Conservation (phyloP, 1,140 invertebrate species). For the Lepeophtheirus salmonis region DNA sequence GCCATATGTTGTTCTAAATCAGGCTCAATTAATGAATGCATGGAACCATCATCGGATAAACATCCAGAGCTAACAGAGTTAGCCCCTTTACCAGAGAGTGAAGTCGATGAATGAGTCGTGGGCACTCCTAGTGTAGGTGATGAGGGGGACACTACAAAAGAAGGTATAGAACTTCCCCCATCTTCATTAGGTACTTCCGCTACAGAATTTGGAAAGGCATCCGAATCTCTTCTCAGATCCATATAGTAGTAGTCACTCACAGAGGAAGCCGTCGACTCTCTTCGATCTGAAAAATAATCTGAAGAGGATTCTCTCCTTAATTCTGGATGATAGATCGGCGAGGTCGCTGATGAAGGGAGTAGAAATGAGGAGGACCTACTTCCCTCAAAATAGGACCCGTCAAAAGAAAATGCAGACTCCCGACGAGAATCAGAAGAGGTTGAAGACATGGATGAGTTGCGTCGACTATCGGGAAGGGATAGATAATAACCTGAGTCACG, state of each 20-base stretch:
- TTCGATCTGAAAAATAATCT: not conserved
- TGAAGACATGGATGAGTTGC: slow-evolving; percentile 2
- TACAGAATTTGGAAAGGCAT: not conserved
- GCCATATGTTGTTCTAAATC: slow-evolving; percentile 7
- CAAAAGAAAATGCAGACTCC: not conserved
- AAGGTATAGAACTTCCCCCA: not conserved
- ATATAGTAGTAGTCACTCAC: not conserved
- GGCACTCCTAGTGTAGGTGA: not conserved
- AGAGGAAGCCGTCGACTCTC: not conserved
- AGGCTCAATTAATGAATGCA: not conserved
- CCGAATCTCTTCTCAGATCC: not conserved
- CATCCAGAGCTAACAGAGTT: slow-evolving; percentile 11
- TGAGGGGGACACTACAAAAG: not conserved
- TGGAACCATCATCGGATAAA: slow-evolving; percentile 8
- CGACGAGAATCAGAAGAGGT: slow-evolving; percentile 3
- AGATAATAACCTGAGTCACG: slow-evolving; percentile 2
- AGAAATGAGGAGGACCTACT: not conserved
- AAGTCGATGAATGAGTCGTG: not conserved
- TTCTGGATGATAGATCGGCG: not conserved
- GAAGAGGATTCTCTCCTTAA: not conserved
- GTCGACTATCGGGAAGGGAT: slow-evolving; percentile 1
- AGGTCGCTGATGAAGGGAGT: not conserved
- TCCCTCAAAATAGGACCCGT: not conserved
- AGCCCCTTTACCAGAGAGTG: not conserved
- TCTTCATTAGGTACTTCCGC: not conserved